These are phyloP conservation scores for Dolichopus griseipennis DNA, from an alignment of 2,888 invertebrate genomes.

Conservation along the genomic window DNA sequence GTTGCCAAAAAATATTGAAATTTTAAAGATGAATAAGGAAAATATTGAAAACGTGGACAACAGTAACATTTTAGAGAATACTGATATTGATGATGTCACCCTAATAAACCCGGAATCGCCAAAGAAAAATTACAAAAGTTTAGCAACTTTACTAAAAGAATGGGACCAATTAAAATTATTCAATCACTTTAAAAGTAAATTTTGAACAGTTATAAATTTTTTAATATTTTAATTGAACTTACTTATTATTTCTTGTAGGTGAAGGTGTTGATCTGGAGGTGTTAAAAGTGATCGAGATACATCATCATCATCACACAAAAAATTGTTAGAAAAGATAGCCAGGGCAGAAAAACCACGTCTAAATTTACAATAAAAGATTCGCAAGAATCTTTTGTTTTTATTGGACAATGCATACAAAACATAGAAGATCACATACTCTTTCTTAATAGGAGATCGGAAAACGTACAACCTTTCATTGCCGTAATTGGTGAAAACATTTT, in stretches of 20 bases:
- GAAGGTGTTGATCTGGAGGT: conserved; percentile 11
- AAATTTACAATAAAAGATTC: conserved; percentile 18
- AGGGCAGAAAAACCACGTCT: conserved; percentile 11
- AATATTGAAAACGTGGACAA: too few relatives aligned
- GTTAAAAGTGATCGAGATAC: conserved; percentile 20
- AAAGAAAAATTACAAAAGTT: conserved; percentile 7
- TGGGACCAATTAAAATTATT: conserved; percentile 9
- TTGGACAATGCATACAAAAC: conserved; percentile 16
- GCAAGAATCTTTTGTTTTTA: conserved; percentile 16
- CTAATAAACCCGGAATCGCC: too few relatives aligned
- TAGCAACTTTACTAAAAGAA: neutral
- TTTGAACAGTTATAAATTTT: neutral
- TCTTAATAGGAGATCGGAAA: conserved; percentile 12
- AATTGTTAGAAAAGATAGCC: conserved; percentile 12
- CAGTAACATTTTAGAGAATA: too few relatives aligned
- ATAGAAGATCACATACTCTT: conserved; percentile 18
- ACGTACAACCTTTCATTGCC: conserved; percentile 13
- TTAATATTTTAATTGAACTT: neutral
- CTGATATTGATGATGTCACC: too few relatives aligned
- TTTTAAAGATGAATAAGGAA: too few relatives aligned
- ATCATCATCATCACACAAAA: conserved; percentile 20
- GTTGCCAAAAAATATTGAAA: neutral
- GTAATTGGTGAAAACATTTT: conserved; percentile 10
- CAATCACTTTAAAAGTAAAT: conserved; percentile 12
- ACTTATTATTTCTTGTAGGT: conserved; percentile 11